phyloP scores from a whole-genome alignment of 2,888 invertebrate species.

The Trisateles emortualis region DNA sequence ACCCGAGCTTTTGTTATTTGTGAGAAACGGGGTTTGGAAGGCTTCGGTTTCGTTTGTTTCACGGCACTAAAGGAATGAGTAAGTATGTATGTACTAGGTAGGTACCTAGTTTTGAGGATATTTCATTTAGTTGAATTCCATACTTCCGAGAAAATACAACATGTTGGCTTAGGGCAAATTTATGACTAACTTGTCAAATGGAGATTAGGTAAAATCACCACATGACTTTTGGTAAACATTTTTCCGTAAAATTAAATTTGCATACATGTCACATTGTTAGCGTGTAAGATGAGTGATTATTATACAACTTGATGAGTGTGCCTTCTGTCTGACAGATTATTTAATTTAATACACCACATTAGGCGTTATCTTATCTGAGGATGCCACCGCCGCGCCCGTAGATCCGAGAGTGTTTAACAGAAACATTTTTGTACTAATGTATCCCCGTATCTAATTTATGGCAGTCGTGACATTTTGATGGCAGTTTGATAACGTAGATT shows the following conservation, averaged over 20 bases:
- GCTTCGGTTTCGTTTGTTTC: background rate
- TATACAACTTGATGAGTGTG: constrained; percentile 25
- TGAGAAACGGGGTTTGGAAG: background rate
- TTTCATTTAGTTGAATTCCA: too few species aligned
- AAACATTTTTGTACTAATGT: constrained; percentile 60
- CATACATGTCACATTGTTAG: constrained; percentile 45
- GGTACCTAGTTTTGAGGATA: background rate
- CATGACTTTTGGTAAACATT: constrained; percentile 24
- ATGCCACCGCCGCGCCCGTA: constrained; percentile 38
- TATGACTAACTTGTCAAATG: constrained; percentile 16
- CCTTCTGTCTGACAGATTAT: constrained; percentile 31
- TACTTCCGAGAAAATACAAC: background rate
- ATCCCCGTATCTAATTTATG: constrained; percentile 43
- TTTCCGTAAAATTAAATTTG: constrained; percentile 30
- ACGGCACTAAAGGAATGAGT: background rate
- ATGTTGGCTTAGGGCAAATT: background rate
- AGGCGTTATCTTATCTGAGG: constrained; percentile 59
- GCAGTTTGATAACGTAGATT: constrained; percentile 15
- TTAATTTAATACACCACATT: constrained; percentile 47
- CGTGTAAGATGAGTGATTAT: constrained; percentile 48
- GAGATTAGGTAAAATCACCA: constrained; percentile 9
- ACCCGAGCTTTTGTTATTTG: background rate
- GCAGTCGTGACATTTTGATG: constrained; percentile 40
- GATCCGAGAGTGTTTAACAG: constrained; percentile 43
- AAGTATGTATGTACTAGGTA: too few species aligned